Conservation (phyloP, 2,888 invertebrate species). For the Branchellion lobata region DNA sequence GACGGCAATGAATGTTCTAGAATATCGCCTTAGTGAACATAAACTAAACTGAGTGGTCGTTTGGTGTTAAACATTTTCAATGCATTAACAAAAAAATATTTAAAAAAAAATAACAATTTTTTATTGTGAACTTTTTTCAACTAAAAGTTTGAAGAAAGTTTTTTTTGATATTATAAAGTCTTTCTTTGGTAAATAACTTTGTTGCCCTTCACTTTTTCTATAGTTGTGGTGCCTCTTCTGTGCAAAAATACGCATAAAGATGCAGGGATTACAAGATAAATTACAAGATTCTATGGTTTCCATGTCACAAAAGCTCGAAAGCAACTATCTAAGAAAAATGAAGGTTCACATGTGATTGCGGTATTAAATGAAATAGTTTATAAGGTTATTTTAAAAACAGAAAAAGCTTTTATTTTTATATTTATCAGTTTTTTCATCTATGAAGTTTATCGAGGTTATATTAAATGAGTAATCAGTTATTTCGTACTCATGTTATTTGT, state of each 20-base stretch:
- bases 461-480: no score
- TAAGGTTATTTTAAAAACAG: no score
- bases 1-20: neutral
- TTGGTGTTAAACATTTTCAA: no score
- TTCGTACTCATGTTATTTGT: no score
- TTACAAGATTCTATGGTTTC: conserved; percentile 9
- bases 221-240: neutral
- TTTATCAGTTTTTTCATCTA: no score
- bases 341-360: conserved; percentile 4
- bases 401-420: no score
- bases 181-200: neutral
- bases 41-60: neutral
- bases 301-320: conserved; percentile 2
- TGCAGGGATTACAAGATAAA: conserved; percentile 3
- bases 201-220: neutral
- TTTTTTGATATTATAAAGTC: no score
- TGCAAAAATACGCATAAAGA: no score
- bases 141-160: neutral
- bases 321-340: conserved; percentile 11
- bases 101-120: neutral
- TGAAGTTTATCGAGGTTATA: no score
- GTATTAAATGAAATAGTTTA: no score
- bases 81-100: neutral
- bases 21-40: conserved; percentile 15
- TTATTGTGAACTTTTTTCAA: neutral